Conservation (phyloP, 2,113 vertebrate genomes). For the Rhadina sibilatrix region DNA sequence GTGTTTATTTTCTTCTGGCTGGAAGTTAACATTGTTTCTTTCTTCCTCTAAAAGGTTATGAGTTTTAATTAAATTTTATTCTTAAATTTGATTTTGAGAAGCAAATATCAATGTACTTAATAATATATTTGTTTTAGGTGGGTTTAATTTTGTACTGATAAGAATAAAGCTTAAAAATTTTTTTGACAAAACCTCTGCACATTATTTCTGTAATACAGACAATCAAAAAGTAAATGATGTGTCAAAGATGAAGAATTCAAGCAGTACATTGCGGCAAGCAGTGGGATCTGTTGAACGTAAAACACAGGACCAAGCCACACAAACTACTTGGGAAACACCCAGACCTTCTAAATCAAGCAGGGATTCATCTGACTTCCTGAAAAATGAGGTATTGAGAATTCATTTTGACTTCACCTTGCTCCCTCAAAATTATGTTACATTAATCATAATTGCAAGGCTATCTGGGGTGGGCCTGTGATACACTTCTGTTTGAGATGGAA, state of each 20-base stretch:
- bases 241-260: constrained; percentile 38
- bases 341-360: constrained; percentile 10
- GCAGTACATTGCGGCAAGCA: not conserved
- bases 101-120: not conserved
- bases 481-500: not conserved
- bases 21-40: not conserved
- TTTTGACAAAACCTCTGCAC: not conserved
- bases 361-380: constrained; percentile 57
- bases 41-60: not conserved
- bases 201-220: constrained; percentile 47
- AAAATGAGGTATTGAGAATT: constrained; percentile 79
- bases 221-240: constrained; percentile 48
- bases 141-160: not conserved
- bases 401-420: not conserved
- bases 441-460: not conserved
- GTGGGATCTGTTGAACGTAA: not conserved
- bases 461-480: not conserved
- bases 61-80: not conserved
- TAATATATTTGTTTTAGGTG: not conserved
- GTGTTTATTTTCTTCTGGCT: not conserved
- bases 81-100: not conserved
- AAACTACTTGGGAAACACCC: constrained; percentile 72
- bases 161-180: not conserved
- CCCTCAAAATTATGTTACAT: not conserved
- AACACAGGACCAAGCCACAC: constrained; percentile 73